Conservation (phyloP, 2,888 invertebrate genomes). For the Andrena praecox region DNA sequence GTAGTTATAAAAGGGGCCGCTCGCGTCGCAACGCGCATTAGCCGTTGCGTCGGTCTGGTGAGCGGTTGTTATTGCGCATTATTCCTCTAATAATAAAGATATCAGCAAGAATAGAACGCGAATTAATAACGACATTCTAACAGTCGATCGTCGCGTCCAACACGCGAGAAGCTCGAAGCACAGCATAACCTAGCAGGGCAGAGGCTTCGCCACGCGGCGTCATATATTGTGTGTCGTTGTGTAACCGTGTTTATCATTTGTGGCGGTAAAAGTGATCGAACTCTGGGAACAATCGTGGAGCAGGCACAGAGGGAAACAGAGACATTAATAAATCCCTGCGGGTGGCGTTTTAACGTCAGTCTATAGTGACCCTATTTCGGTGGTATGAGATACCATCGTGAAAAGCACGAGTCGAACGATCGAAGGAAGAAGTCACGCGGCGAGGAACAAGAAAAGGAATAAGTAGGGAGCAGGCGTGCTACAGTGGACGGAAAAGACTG, state of each 20-base stretch:
- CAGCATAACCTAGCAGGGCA: background rate
- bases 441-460: conserved; percentile 36
- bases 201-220: conserved; percentile 4
- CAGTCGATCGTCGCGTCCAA: background rate
- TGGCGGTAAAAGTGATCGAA: conserved; percentile 35
- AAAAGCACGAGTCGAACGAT: conserved; percentile 11
- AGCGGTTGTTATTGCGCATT: background rate
- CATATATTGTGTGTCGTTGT: conserved; percentile 18
- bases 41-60: conserved; percentile 29
- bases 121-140: background rate
- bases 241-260: conserved; percentile 38
- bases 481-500: background rate
- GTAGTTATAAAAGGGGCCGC: conserved; percentile 67
- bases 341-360: background rate
- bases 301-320: background rate
- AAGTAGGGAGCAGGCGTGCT: background rate
- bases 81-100: background rate
- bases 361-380: background rate
- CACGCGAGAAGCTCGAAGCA: conserved; percentile 20
- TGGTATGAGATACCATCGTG: conserved; percentile 30
- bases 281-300: background rate
- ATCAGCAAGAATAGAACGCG: background rate
- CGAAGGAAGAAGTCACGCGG: background rate
- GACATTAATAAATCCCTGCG: background rate
- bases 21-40: conserved; percentile 62